phyloP scores from a whole-genome alignment of 2,113 vertebrate species.

The Cromileptes altivelis region DNA sequence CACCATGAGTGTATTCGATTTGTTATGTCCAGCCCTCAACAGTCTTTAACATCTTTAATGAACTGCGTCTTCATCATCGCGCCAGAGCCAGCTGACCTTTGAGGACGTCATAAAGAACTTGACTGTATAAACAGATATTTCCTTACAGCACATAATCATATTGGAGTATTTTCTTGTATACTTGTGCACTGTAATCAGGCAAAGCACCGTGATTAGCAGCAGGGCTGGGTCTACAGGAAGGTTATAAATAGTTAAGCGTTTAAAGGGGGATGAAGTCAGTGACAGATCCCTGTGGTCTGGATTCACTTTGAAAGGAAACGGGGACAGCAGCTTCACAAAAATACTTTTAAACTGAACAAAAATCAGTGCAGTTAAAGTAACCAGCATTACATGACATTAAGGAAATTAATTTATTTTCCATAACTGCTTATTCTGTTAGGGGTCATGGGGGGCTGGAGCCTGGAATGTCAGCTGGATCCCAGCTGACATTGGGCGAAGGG shows the following conservation, averaged over 20 bases:
- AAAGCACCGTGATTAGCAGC: slow-evolving; percentile 37
- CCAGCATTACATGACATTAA: background rate
- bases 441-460: too few species aligned
- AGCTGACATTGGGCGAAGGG: too few species aligned
- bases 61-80: slow-evolving; percentile 11
- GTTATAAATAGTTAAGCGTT: slow-evolving; percentile 35
- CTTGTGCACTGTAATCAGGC: slow-evolving; percentile 38
- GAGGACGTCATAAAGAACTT: slow-evolving; percentile 15
- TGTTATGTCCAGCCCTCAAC: slow-evolving; percentile 15
- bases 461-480: too few species aligned
- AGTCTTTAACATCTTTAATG: slow-evolving; percentile 30
- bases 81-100: slow-evolving; percentile 29
- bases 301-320: background rate
- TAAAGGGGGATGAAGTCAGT: background rate
- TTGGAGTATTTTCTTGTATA: slow-evolving; percentile 17
- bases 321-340: background rate
- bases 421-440: too few species aligned
- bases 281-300: background rate
- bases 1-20: background rate
- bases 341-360: slow-evolving; percentile 2
- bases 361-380: background rate
- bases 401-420: background rate
- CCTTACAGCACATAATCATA: slow-evolving; percentile 3
- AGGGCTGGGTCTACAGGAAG: slow-evolving; percentile 19
- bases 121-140: slow-evolving; percentile 20